Evolutionary conservation across 23 tunicate species (phyloP).

Genomic region (Phallusia fumigata): DNA sequence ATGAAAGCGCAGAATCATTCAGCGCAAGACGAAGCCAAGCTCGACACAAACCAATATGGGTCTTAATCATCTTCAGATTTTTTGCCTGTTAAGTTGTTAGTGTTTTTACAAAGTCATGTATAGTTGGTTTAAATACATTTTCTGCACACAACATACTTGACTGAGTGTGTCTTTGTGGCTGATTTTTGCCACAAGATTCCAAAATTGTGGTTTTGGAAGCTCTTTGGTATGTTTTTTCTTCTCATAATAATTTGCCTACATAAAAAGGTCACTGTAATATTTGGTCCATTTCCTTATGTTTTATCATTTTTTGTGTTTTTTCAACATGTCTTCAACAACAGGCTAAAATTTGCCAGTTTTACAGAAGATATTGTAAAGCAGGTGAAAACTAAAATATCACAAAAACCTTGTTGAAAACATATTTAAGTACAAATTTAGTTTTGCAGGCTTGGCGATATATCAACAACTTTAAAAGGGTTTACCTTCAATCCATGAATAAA

Average conservation of each 20-base stretch:
- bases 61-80: conserved; percentile 43
- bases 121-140: too few species aligned
- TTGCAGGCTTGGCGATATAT: too few species aligned
- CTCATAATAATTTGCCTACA: conserved; percentile 49
- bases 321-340: too few species aligned
- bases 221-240: conserved; percentile 40
- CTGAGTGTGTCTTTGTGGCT: conserved; percentile 67
- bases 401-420: too few species aligned
- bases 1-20: conserved; percentile 66
- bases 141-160: conserved; percentile 26
- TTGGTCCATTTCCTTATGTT: too few species aligned
- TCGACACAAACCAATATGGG: conserved; percentile 66
- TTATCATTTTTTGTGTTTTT: too few species aligned
- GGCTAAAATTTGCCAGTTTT: too few species aligned
- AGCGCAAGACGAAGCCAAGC: conserved; percentile 79
- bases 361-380: too few species aligned
- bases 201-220: conserved; percentile 80
- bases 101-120: background rate
- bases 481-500: conserved; percentile 86
- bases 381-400: too few species aligned
- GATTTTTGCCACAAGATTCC: conserved; percentile 71
- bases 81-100: background rate
- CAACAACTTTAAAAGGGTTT: too few species aligned
- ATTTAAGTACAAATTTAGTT: too few species aligned
- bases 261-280: too few species aligned